Conservation (phyloP, 2,113 vertebrate species). For the Limanda limanda region DNA sequence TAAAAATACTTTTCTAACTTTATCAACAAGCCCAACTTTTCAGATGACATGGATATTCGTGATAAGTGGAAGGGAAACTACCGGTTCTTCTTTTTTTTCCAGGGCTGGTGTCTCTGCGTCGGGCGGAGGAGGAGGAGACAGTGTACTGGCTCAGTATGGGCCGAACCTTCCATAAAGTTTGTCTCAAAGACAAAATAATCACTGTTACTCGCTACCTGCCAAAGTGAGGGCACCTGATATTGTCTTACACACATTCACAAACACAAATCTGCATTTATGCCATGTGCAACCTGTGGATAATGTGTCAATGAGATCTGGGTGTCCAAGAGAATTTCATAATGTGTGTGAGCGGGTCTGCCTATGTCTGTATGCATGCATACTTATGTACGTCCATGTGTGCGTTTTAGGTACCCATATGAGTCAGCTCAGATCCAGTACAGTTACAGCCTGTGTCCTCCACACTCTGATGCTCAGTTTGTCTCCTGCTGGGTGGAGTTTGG, state of each 20-base stretch:
- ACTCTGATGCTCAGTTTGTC: conserved; percentile 91
- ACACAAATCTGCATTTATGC: no score
- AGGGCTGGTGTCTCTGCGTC: conserved; percentile 94
- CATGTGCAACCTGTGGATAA: not conserved
- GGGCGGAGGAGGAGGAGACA: conserved; percentile 90
- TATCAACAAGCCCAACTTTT: no score
- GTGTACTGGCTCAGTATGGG: conserved; percentile 99
- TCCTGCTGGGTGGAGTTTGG: conserved; percentile 98
- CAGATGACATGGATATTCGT: no score
- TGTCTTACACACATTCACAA: not conserved
- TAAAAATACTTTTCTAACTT: no score
- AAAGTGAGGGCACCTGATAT: conserved; percentile 85
- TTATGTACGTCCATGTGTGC: not conserved
- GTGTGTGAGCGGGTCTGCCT: not conserved
- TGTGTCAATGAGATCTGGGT: no score
- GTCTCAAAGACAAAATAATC: conserved; percentile 97
- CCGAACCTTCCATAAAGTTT: conserved; percentile 97
- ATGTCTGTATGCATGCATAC: no score
- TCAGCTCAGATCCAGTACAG: conserved; percentile 96
- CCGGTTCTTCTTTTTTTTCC: not conserved
- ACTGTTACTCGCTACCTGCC: conserved; percentile 97
- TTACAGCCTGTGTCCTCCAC: conserved; percentile 96
- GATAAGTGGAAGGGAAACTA: no score
- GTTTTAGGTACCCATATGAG: conserved; percentile 91
- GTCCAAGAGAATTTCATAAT: not conserved